These are phyloP conservation scores for Drosophila differens DNA, from an alignment of 2,888 invertebrate species.

Conservation along the genomic window DNA sequence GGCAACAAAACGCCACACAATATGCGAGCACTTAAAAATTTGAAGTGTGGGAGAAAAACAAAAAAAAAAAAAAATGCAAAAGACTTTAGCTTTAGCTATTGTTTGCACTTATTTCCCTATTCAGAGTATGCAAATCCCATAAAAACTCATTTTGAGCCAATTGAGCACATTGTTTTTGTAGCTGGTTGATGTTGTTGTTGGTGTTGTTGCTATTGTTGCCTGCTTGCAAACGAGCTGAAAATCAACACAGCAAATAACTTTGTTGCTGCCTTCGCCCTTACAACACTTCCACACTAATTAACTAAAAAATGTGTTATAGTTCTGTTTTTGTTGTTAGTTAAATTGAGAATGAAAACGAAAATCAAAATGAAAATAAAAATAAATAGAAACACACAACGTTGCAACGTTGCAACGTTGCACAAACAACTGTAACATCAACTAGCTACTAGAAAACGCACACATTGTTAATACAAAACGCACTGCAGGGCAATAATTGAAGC, in stretches of 20 bases:
- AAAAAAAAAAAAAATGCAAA: slow-evolving; percentile 33
- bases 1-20: slow-evolving; percentile 36
- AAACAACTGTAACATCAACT: not conserved
- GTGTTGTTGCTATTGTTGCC: slow-evolving; percentile 26
- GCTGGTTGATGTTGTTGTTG: slow-evolving; percentile 22
- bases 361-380: slow-evolving; percentile 26
- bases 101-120: slow-evolving; percentile 64
- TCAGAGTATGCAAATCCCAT: slow-evolving; percentile 77
- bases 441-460: slow-evolving; percentile 33
- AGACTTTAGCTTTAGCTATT: slow-evolving; percentile 41
- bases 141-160: slow-evolving; percentile 79
- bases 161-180: slow-evolving; percentile 69
- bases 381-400: slow-evolving; percentile 41
- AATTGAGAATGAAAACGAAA: slow-evolving; percentile 36
- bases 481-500: slow-evolving; percentile 32
- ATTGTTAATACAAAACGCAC: slow-evolving; percentile 35
- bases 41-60: not conserved
- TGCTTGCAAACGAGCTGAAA: slow-evolving; percentile 47
- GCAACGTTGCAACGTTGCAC: slow-evolving; percentile 30
- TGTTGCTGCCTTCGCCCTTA: slow-evolving; percentile 11
- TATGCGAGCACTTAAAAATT: slow-evolving; percentile 23
- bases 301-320: slow-evolving; percentile 59
- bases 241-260: slow-evolving; percentile 53
- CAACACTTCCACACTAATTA: slow-evolving; percentile 58
- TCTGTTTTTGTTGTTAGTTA: slow-evolving; percentile 34